A percentile compares a stretch with the other conserved stretches of the same genome.
phyloP scores from a whole-genome alignment of 1,140 invertebrate genomes.

The Drosophila arawakana region DNA sequence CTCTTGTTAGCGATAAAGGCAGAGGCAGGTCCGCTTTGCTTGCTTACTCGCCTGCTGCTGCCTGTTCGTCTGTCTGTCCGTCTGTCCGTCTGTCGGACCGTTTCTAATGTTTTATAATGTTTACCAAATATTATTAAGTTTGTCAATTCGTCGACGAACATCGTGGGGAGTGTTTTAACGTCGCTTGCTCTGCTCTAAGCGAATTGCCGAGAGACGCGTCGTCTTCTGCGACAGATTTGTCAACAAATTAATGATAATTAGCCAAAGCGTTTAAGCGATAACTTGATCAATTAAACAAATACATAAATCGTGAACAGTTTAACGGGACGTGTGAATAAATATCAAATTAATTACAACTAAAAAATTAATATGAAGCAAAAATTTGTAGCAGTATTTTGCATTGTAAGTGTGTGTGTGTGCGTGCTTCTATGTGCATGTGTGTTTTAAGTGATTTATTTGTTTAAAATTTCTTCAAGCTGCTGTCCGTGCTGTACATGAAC shows the following conservation, averaged over 20 bases:
- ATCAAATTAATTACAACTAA: constrained; percentile 22
- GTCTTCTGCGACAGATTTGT: constrained; percentile 27
- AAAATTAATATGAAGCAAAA: constrained; percentile 56
- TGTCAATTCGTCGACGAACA: constrained; percentile 83
- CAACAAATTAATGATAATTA: constrained; percentile 19
- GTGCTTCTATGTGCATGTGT: constrained; percentile 1
- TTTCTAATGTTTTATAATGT: constrained; percentile 84
- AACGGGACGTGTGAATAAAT: constrained; percentile 18
- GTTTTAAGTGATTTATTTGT: constrained; percentile 5
- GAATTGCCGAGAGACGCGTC: constrained; percentile 66
- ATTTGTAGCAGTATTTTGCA: constrained; percentile 47
- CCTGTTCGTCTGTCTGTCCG: background rate
- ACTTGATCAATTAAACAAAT: constrained; percentile 19
- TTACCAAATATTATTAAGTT: constrained; percentile 83
- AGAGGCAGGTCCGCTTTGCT: constrained; percentile 12
- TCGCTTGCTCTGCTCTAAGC: constrained; percentile 66
- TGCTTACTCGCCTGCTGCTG: background rate
- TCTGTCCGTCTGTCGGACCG: constrained; percentile 33
- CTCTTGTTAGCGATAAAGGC: background rate
- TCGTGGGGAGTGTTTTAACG: constrained; percentile 81
- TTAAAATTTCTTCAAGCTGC: constrained; percentile 56
- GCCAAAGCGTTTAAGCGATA: constrained; percentile 8
- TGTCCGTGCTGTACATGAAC: constrained; percentile 41
- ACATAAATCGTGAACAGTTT: constrained; percentile 13
- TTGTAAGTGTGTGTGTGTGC: constrained; percentile 64